phyloP scores from a whole-genome alignment of 2,888 invertebrate genomes.

The Hydrotaea cyrtoneurina region DNA sequence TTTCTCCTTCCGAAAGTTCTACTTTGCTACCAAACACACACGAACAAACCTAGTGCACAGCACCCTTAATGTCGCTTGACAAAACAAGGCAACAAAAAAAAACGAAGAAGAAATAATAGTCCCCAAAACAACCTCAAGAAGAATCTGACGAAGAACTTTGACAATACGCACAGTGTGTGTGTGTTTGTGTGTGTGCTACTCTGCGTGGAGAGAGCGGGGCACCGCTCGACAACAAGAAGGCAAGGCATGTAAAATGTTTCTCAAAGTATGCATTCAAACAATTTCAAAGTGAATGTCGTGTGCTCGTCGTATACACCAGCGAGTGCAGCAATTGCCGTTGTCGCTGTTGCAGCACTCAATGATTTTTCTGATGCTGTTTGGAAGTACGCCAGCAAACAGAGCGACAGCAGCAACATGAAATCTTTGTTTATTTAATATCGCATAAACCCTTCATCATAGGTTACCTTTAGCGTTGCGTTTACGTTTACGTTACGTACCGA shows the following conservation, averaged over 20 bases:
- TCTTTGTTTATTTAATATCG: conserved; percentile 37
- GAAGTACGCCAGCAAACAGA: background rate
- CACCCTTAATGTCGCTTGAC: background rate
- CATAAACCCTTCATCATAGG: conserved; percentile 50
- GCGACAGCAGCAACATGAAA: background rate
- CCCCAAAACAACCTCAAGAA: background rate
- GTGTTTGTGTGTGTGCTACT: background rate
- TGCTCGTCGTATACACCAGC: conserved; percentile 41
- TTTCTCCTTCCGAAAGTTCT: background rate
- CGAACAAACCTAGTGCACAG: background rate
- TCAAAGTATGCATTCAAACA: conserved; percentile 66
- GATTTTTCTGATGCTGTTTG: background rate
- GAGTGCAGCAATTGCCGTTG: conserved; percentile 22
- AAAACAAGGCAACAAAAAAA: no score
- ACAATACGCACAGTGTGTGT: conserved; percentile 22
- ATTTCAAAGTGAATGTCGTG: conserved; percentile 66
- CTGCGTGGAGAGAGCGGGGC: background rate
- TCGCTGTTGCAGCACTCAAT: conserved; percentile 12
- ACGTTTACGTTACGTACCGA: background rate
- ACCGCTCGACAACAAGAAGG: background rate
- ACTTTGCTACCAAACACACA: background rate
- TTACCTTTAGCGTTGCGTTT: conserved; percentile 26
- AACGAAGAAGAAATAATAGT: background rate
- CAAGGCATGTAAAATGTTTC: conserved; percentile 63
- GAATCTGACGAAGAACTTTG: conserved; percentile 5